These are phyloP conservation scores for Battus philenor DNA, from an alignment of 1,140 invertebrate genomes.

Conservation along the genomic window DNA sequence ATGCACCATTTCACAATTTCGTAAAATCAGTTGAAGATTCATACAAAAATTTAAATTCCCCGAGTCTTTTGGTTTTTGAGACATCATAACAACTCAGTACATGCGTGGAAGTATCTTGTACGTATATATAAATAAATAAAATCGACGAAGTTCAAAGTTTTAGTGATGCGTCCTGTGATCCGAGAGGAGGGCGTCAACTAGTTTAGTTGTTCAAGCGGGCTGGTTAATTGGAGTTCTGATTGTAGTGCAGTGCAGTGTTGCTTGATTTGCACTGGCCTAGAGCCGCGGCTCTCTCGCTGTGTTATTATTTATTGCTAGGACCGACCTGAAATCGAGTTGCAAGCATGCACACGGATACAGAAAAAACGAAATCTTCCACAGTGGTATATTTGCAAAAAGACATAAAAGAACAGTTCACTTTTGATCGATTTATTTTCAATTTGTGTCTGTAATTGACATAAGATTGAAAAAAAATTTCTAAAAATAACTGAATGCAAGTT, in stretches of 20 bases:
- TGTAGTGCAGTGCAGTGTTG: constrained; percentile 19
- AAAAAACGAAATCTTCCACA: too few species aligned
- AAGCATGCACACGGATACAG: too few species aligned
- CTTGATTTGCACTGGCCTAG: constrained; percentile 9
- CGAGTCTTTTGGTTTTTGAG: too few species aligned
- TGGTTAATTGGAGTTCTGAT: constrained; percentile 34
- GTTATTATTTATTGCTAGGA: constrained; percentile 5
- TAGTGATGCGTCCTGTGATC: not conserved
- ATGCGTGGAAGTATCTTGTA: not conserved
- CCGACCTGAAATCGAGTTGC: not conserved
- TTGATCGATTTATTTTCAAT: not conserved
- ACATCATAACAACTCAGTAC: too few species aligned
- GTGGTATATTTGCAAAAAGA: too few species aligned
- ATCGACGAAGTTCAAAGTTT: constrained; percentile 8
- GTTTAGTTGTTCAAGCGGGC: constrained; percentile 26
- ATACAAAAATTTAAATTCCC: too few species aligned
- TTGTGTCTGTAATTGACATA: not conserved
- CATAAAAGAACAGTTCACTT: too few species aligned
- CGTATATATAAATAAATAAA: not conserved
- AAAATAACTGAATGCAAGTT: too few species aligned
- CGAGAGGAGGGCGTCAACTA: constrained; percentile 21
- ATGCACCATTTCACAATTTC: too few species aligned
- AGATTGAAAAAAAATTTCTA: too few species aligned
- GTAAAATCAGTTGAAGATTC: too few species aligned
- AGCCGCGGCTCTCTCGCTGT: not conserved